These are phyloP conservation scores for Parotocinclus haroldoi DNA, from an alignment of 2,797 vertebrate genomes.

Conservation along the genomic window DNA sequence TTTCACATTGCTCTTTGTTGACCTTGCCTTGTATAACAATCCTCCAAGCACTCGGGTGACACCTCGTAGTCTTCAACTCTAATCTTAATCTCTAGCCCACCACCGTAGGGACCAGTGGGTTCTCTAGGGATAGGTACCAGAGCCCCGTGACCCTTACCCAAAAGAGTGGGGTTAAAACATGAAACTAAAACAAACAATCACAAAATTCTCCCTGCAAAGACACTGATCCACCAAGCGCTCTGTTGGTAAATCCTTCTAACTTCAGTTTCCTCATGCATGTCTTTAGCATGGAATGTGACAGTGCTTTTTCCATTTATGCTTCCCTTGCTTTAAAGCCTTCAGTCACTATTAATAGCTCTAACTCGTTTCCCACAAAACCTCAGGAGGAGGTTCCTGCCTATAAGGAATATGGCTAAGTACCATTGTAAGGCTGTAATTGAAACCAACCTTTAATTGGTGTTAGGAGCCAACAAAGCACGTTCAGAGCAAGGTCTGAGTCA, in stretches of 20 bases:
- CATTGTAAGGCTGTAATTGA: constrained; percentile 23
- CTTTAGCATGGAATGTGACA: constrained; percentile 32
- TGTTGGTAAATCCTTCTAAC: constrained; percentile 27
- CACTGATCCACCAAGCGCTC: too few species aligned
- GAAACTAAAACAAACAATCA: too few species aligned
- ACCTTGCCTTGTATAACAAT: too few species aligned
- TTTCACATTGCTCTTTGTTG: too few species aligned
- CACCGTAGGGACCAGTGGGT: too few species aligned
- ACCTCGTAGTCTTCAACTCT: too few species aligned
- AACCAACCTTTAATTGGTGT: constrained; percentile 28
- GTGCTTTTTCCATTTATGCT: constrained; percentile 54
- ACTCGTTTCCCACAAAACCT: constrained; percentile 46
- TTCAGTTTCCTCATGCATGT: constrained; percentile 40
- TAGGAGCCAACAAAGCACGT: constrained; percentile 6
- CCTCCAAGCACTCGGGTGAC: too few species aligned
- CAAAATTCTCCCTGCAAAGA: too few species aligned
- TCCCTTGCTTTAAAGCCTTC: constrained; percentile 40
- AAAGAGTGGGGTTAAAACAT: too few species aligned
- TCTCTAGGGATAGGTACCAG: too few species aligned
- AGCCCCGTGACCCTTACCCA: too few species aligned
- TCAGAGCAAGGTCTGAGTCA: constrained; percentile 3
- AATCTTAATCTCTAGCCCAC: too few species aligned
- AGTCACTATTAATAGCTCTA: constrained; percentile 42
- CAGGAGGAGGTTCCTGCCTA: constrained; percentile 35
- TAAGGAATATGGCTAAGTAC: constrained; percentile 25